phyloP scores from a whole-genome alignment of 2,113 vertebrate species.

The Chamaea fasciata region DNA sequence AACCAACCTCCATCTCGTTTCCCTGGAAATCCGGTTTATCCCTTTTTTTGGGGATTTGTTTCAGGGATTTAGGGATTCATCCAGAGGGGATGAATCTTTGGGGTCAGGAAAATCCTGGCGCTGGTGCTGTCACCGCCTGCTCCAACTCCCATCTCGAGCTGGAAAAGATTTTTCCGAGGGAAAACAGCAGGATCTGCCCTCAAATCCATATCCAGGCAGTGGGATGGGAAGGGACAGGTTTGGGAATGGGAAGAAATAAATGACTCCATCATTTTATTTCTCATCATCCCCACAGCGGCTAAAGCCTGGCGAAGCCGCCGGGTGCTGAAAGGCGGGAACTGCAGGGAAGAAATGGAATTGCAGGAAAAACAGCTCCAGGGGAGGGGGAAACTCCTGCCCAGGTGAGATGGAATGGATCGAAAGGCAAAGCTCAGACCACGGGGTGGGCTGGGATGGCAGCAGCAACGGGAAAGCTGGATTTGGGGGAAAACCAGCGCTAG shows the following conservation, averaged over 20 bases:
- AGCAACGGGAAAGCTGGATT: not conserved
- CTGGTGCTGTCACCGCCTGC: rapidly evolving
- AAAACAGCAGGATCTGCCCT: not conserved
- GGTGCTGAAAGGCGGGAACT: not conserved
- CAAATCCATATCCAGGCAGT: rapidly evolving
- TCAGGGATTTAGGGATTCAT: not conserved
- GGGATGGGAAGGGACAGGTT: rapidly evolving
- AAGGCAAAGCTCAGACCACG: rapidly evolving
- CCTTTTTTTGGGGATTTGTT: too few relatives aligned
- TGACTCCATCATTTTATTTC: not conserved
- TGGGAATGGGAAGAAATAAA: not conserved
- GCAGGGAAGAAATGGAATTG: not conserved
- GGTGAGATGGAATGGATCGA: rapidly evolving
- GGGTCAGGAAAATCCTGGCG: not conserved
- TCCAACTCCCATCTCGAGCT: not conserved
- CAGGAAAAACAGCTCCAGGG: not conserved
- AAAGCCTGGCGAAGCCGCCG: too few relatives aligned
- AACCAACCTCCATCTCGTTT: not conserved
- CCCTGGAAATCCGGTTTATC: not conserved
- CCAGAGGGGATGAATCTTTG: not conserved
- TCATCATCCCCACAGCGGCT: not conserved
- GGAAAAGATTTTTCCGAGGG: rapidly evolving
- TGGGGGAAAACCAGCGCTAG: not conserved
- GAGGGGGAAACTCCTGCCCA: rapidly evolving
- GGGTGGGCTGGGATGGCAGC: not conserved